Evolutionary conservation across 2,888 invertebrate species (phyloP).

Genomic region (Machimus rusticus): DNA sequence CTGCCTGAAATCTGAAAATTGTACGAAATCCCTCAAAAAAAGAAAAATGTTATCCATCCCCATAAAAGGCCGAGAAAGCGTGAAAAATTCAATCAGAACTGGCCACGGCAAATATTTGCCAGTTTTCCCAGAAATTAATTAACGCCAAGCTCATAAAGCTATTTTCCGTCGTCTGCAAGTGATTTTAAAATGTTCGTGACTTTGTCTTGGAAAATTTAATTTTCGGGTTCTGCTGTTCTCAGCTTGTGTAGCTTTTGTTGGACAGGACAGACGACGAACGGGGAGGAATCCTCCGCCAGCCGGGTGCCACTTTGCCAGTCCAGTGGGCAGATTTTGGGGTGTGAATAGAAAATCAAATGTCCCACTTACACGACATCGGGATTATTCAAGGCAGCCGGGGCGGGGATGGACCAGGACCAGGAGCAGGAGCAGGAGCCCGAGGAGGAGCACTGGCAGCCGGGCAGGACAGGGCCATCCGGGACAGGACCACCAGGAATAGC

Average conservation of each 20-base stretch:
- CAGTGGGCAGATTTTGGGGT: not conserved
- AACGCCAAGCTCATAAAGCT: constrained; percentile 12
- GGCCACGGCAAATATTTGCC: not conserved
- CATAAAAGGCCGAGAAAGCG: not conserved
- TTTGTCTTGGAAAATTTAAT: constrained; percentile 17
- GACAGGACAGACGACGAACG: not conserved
- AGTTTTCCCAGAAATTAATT: constrained; percentile 10
- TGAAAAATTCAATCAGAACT: constrained; percentile 5
- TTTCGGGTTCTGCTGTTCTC: constrained; percentile 21
- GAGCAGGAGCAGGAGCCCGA: not conserved
- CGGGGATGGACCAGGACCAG: not conserved
- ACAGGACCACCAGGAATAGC: not conserved
- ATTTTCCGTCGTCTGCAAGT: constrained; percentile 1
- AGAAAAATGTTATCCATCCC: not conserved
- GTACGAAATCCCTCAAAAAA: not conserved
- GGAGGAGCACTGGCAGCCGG: not conserved
- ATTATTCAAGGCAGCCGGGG: not conserved
- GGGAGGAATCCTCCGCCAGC: not conserved
- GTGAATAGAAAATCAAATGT: constrained; percentile 13
- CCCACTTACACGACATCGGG: not conserved
- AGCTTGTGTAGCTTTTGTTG: not conserved
- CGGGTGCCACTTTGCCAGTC: not conserved
- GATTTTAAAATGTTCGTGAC: constrained; percentile 33
- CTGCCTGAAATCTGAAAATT: not conserved
- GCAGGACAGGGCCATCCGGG: not conserved